Evolutionary conservation across 2,797 vertebrate species (phyloP), one percentile per base, ranked within the genome.

Genomic region (Apogon hyalosoma): DNA sequence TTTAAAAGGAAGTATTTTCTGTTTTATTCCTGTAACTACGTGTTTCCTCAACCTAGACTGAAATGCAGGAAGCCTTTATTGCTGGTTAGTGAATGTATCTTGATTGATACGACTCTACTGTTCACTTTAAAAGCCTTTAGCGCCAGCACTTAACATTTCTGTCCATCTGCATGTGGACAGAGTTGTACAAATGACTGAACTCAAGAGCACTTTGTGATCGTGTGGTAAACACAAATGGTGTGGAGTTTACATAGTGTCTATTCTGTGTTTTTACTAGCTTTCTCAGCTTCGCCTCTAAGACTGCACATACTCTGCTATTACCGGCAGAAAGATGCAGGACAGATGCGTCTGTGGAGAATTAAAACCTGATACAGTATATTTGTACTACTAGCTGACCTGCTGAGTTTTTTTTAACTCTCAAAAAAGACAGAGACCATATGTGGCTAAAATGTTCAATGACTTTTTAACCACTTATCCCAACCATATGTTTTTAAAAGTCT

Each of bases 181-280:
- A 42, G 50, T 28, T 38, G 63, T 56, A 15, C 13, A 58, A 49
- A 47, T 60, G 24, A 61, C 52, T 61, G 18, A 63, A 50, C 46
- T 68, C 15, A 49, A 64, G 48, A 68, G 47, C 79, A 77, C 64
- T 75, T 51, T 62, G 59, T 24, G 28, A 72, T 51, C 51, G 21
- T 52, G 36, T 42, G 40, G 56, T 80, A 45, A 58, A 64, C 60
- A 58, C n/a, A 40, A 15, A 11, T 1, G 24, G 36, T 48, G 67
- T 52, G 11, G 16, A 60, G 75, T 82, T 82, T 77, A 76, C 58
- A 69, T 66, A 48, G 55, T 76, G 64, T 54, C 61, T 45, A 52
- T 68, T 18, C 13, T 0, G 1, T 60, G 59, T 47, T 69, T 75
- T 77, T 58, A 64, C 0, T 2, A 5, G 13, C 45, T 69, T 55